Base-by-base conservation (phyloP, 2,113 vertebrate genomes). In the Lophius piscatorius region DNA sequence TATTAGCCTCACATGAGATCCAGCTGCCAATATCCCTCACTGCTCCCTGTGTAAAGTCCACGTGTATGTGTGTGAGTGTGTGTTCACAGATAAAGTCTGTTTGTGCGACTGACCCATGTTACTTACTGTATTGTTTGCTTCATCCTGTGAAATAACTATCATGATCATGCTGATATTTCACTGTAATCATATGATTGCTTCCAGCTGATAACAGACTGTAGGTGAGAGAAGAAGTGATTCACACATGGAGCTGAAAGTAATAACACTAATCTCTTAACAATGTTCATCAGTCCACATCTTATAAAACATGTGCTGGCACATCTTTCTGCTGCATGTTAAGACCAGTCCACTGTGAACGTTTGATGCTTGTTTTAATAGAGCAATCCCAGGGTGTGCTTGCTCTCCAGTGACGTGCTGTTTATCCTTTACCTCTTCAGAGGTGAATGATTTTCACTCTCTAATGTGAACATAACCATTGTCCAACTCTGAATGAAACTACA, bases 1-100 rank as follows among this genome's bases (percentile, higher is more conserved):
- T 82, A 84, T 83, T 63, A 63, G 38, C 16, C 69, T 74, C 80
- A 63, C 55, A 52, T 79, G 79, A 29, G 56, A 62, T 57, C 41
- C 41, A 73, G 76, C 42, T 75, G 13, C 68, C 56, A 76, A 48
- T 51, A 62, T 21, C 12, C 33, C 44, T 54, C 14, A 22, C 47
- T 40, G 34, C 46, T 55, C 7, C 1, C 39, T 44, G 58, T 46
- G 38, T 14, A 38, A 20, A 45, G 38, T 20, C 17, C 13, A 10
- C 22, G 9, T 65, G 61, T 39, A 24, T 48, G 51, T 42, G 31
- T 48, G 34, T 44, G 50, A 51, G 40, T 18, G 14, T 51, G 23
- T 50, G 38, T 38, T 20, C n/a, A n/a, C n/a, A n/a, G n/a, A n/a
- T n/a, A n/a, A n/a, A n/a, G n/a, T n/a, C n/a, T n/a, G n/a, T n/a